phyloP scores from a whole-genome alignment of 2,113 vertebrate species.

The Empidonax alnorum region DNA sequence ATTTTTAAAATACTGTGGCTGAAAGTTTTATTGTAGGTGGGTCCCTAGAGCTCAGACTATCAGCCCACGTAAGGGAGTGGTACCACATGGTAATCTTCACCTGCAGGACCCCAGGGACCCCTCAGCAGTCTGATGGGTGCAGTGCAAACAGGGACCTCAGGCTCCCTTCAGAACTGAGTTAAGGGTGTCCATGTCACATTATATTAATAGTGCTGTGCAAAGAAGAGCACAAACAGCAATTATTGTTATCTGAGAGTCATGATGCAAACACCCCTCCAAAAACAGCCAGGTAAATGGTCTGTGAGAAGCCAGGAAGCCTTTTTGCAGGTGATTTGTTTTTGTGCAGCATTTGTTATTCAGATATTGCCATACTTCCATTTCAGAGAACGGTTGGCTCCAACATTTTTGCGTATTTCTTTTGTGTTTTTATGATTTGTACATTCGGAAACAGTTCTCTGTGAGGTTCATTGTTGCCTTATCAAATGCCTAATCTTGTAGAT shows the following conservation, averaged over 20 bases:
- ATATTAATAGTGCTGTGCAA: not conserved
- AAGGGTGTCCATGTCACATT: not conserved
- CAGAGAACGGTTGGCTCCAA: not conserved
- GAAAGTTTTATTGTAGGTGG: not conserved
- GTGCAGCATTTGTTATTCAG: not conserved
- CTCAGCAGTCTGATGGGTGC: not conserved
- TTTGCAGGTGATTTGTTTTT: not conserved
- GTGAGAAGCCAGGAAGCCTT: not conserved
- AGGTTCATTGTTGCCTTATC: not conserved
- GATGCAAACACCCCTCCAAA: not conserved
- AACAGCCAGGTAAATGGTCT: not conserved
- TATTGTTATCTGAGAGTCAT: not conserved
- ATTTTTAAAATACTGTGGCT: not conserved
- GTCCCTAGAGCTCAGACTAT: not conserved
- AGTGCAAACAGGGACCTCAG: not conserved
- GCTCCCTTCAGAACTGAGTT: not conserved
- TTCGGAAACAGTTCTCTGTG: not conserved
- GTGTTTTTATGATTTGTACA: not conserved
- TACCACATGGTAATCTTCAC: not conserved
- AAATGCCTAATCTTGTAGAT: not conserved
- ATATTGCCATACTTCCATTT: not conserved
- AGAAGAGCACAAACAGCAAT: not conserved
- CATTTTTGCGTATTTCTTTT: not conserved
- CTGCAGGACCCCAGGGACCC: not conserved
- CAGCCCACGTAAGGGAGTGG: not conserved